phyloP scores from a whole-genome alignment of 2,113 vertebrate genomes.

The Engraulis encrasicolus region DNA sequence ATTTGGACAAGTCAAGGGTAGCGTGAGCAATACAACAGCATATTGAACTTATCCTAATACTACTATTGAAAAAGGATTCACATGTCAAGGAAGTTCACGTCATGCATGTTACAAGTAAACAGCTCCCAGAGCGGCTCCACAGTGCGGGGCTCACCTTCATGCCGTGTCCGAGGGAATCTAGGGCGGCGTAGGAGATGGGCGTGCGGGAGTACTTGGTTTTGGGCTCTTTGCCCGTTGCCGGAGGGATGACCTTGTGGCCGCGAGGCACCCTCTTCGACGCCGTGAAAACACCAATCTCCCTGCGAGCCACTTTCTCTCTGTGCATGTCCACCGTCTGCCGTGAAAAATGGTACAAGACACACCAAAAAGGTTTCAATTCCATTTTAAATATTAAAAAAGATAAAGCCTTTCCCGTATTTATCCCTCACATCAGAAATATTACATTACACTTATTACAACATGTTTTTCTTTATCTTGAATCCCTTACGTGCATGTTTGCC shows the following conservation, averaged over 20 bases:
- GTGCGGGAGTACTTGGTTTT: conserved; percentile 74
- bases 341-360: neutral
- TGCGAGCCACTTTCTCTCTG: conserved; percentile 85
- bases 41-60: no score
- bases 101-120: no score
- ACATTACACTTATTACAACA: no score
- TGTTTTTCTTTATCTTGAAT: neutral
- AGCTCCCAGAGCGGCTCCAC: neutral
- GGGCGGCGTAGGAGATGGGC: conserved; percentile 81
- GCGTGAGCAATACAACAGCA: no score
- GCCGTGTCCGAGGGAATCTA: conserved; percentile 85
- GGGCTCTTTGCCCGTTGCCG: conserved; percentile 55
- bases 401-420: no score
- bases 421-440: no score
- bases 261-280: conserved; percentile 60
- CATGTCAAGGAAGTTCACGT: no score
- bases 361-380: conserved; percentile 17
- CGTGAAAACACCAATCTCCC: conserved; percentile 80
- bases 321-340: conserved; percentile 85
- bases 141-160: conserved; percentile 77
- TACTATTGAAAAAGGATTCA: no score
- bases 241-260: conserved; percentile 71
- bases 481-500: neutral
- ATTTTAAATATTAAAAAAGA: no score
- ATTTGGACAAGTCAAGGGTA: no score